These are phyloP conservation scores for Aphis craccivora DNA, from an alignment of 1,140 invertebrate species.

Conservation along the genomic window DNA sequence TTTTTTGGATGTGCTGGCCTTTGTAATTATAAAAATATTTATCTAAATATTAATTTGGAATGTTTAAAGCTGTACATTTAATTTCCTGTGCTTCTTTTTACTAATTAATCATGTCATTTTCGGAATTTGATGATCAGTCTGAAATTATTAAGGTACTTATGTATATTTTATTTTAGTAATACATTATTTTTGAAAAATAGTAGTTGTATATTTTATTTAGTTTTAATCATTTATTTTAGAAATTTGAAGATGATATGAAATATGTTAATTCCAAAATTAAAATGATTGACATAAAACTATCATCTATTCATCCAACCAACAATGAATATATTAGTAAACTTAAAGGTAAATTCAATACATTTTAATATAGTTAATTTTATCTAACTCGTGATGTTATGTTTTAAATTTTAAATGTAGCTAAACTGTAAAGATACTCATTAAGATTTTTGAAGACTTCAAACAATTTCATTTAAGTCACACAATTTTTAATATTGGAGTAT, in stretches of 20 bases:
- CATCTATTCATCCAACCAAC: background rate
- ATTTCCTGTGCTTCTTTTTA: background rate
- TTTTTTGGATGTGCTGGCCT: background rate
- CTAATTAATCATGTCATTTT: background rate
- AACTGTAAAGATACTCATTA: background rate
- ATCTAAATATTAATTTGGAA: background rate
- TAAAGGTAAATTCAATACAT: conserved; percentile 33
- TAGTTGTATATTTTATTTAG: background rate
- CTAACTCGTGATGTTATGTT: background rate
- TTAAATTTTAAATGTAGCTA: background rate
- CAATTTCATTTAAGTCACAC: background rate
- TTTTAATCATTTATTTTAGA: conserved; percentile 35
- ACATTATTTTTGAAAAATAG: background rate
- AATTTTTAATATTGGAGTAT: background rate
- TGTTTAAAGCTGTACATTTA: background rate
- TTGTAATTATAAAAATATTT: background rate
- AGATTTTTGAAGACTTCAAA: conserved; percentile 7
- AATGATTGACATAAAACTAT: background rate
- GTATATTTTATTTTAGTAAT: background rate
- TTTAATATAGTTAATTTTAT: background rate
- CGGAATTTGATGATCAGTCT: background rate
- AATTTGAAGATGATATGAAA: background rate
- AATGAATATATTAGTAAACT: background rate
- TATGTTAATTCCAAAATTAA: background rate
- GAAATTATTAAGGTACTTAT: background rate